phyloP scores from a whole-genome alignment of 2,113 vertebrate species.

The Catharus bicknelli region DNA sequence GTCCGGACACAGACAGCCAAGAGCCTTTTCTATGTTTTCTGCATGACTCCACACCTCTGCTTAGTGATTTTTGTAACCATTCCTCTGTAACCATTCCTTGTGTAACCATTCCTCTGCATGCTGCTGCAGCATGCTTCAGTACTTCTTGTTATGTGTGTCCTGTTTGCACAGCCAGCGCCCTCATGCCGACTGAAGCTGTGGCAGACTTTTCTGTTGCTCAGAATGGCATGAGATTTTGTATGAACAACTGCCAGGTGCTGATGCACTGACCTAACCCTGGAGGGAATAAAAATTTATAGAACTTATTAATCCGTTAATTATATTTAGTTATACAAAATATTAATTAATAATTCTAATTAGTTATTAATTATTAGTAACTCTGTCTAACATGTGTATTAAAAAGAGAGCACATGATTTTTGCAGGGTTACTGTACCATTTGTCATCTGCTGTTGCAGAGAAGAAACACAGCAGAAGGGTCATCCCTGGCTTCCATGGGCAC shows the following conservation, averaged over 20 bases:
- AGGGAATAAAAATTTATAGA: neutral
- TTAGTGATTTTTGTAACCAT: neutral
- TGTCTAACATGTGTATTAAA: fast-evolving
- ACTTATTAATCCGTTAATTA: neutral
- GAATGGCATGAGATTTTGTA: neutral
- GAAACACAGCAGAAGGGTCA: fast-evolving
- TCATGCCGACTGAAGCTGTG: neutral
- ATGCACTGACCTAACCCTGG: neutral
- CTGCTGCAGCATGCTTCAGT: no score
- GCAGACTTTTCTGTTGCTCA: neutral
- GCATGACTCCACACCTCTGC: neutral
- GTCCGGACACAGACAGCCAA: neutral
- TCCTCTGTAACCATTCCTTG: neutral
- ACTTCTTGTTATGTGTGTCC: no score
- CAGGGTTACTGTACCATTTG: no score
- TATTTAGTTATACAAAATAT: neutral
- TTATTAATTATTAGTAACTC: neutral
- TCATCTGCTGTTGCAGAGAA: neutral
- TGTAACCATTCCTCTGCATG: neutral
- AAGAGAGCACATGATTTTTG: neutral
- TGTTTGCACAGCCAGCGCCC: fast-evolving
- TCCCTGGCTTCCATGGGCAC: neutral
- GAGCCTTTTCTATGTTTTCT: neutral
- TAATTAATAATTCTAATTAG: neutral
- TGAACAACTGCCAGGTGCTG: neutral